phyloP scores from a whole-genome alignment of 2,113 vertebrate species.

The Canis aureus region DNA sequence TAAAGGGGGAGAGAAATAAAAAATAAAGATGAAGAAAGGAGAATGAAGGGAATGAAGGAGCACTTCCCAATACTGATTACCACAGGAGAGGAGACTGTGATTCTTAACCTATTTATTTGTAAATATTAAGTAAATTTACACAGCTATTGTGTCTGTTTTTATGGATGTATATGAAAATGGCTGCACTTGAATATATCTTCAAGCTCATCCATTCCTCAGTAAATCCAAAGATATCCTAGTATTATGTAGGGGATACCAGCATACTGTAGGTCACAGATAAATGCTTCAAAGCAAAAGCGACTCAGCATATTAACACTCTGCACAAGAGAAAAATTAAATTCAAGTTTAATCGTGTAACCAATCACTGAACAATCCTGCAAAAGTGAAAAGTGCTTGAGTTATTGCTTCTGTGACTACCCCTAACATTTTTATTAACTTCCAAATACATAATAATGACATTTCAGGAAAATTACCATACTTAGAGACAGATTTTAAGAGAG shows the following conservation, averaged over 20 bases:
- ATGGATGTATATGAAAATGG: neutral
- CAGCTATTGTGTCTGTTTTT: neutral
- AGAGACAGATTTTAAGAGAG: conserved; percentile 37
- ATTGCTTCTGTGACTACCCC: conserved; percentile 17
- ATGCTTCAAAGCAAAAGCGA: conserved; percentile 23
- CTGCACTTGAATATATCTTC: conserved; percentile 8
- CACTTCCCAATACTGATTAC: neutral
- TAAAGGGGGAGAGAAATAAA: neutral
- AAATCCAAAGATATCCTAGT: neutral
- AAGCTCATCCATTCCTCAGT: neutral
- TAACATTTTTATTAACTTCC: conserved; percentile 74
- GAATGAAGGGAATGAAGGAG: neutral
- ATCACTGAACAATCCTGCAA: conserved; percentile 30
- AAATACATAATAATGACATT: conserved; percentile 68
- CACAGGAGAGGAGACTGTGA: neutral
- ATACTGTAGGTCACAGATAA: conserved; percentile 45
- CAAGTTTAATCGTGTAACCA: conserved; percentile 35
- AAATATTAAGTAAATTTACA: neutral
- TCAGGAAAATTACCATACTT: conserved; percentile 34
- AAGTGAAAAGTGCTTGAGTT: conserved; percentile 44
- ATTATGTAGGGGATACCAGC: neutral
- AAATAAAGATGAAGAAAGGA: neutral
- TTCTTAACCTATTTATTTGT: neutral
- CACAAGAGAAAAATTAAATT: conserved; percentile 58
- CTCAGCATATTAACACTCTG: neutral